A percentile compares a stretch with the other conserved stretches of the same genome.
phyloP scores from a whole-genome alignment of 2,888 invertebrate species.

The Thera britannica region DNA sequence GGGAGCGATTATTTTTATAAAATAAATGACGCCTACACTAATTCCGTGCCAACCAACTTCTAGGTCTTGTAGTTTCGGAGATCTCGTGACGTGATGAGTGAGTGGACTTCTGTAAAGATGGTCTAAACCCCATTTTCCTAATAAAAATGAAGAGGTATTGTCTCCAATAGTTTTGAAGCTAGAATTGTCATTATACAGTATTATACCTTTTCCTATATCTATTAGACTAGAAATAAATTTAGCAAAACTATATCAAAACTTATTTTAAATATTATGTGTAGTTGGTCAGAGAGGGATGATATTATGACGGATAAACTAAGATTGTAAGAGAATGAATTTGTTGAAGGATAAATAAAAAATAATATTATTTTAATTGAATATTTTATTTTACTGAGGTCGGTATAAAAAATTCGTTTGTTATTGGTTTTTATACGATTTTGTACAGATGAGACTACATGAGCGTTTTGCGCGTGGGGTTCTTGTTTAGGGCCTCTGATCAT shows the following conservation, averaged over 20 bases:
- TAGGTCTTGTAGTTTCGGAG: too few relatives aligned
- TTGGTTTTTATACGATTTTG: too few relatives aligned
- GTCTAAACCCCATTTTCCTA: too few relatives aligned
- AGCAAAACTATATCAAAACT: slow-evolving; percentile 31
- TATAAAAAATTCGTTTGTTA: too few relatives aligned
- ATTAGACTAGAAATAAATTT: slow-evolving; percentile 12
- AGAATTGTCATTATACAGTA: slow-evolving; percentile 66
- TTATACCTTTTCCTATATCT: slow-evolving; percentile 65
- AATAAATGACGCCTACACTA: too few relatives aligned
- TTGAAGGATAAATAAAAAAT: slow-evolving; percentile 5
- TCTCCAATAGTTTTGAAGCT: slow-evolving; percentile 44
- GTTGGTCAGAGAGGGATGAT: slow-evolving; percentile 2
- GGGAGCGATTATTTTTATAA: too few relatives aligned
- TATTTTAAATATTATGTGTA: slow-evolving; percentile 9
- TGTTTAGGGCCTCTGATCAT: too few relatives aligned
- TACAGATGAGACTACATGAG: too few relatives aligned
- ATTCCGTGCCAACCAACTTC: too few relatives aligned
- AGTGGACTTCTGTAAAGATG: too few relatives aligned
- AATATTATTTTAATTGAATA: neutral
- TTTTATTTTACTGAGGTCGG: neutral
- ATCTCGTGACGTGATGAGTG: too few relatives aligned
- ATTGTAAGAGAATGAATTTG: slow-evolving; percentile 23
- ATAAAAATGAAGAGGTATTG: slow-evolving; percentile 9
- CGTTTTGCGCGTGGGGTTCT: too few relatives aligned
- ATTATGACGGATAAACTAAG: slow-evolving; percentile 9